phyloP scores from a whole-genome alignment of 1,140 invertebrate species.

The Antheraea pernyi region DNA sequence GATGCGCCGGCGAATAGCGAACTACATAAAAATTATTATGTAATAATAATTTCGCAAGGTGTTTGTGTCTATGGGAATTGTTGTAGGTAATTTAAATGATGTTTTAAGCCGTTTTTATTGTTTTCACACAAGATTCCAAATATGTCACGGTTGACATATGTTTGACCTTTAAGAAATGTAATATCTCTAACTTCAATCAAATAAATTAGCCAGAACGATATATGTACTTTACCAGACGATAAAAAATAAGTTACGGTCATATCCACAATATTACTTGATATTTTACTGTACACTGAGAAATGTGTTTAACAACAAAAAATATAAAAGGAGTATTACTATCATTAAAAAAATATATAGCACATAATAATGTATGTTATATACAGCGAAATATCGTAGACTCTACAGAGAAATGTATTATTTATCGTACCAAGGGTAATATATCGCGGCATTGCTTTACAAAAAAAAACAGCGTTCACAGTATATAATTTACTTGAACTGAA shows the following conservation, averaged over 20 bases:
- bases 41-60: slow-evolving; percentile 21
- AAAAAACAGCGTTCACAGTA: neutral
- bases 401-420: no score
- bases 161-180: neutral
- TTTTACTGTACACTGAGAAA: no score
- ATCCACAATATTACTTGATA: no score
- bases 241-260: no score
- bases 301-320: no score
- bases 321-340: no score
- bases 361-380: no score
- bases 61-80: neutral
- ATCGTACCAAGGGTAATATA: neutral
- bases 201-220: no score
- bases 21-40: slow-evolving; percentile 47
- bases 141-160: neutral
- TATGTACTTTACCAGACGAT: no score
- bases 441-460: no score
- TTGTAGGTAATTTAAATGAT: slow-evolving; percentile 1
- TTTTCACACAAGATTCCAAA: neutral
- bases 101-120: slow-evolving; percentile 5
- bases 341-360: no score
- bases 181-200: neutral
- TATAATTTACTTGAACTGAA: neutral
- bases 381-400: no score
- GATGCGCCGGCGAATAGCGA: slow-evolving; percentile 30